Evolutionary conservation across 2,113 vertebrate species (phyloP), one percentile per base, ranked within the genome.

Genomic region (Nanorana parkeri): DNA sequence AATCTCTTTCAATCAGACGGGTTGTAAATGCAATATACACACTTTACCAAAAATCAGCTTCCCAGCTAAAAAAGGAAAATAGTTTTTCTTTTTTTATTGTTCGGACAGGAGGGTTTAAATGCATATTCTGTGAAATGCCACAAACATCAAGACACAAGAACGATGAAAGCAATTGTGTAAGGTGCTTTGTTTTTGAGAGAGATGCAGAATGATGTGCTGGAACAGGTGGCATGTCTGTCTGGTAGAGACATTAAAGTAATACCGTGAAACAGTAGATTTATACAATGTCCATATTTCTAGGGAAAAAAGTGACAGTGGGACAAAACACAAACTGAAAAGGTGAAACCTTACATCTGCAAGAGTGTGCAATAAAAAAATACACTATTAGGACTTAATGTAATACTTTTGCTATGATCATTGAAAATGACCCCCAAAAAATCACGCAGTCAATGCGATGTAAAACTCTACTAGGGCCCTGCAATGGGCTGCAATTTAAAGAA

Each of bases 51-150:
- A 92, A 80, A 86, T 87, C 80, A 90, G 83, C 87, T 93, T 94
- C 92, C 94, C 93, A 92, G 89, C 88, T 91, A 90, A 93, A 90
- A 93, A 93, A 91, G 92, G 89, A 85, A 91, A 92, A 91, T 87
- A 91, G 88, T 88, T 67, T 15, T 26, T 24, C 29, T 76, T 24
- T 26, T 24, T 55, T 76, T 24, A 6, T 77, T n/a, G n/a, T 13
- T 56, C 68, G 13, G 89, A 92, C 84, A 86, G 86, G 85, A 78
- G 89, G 90, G 86, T 88, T 91, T 87, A 88, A 94, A 92, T 86
- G 88, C 87, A 76, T 83, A 67, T 66, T 56, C 54, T 41, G 89
- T 83, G 76, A 90, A 87, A 89, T 88, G 89, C 92, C 92, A 92
- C 68, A 88, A 91, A 92, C 78, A 90, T 88, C 88, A 87, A 90